Conservation (phyloP, 2,888 invertebrate species). For the Nectonema munidae region DNA sequence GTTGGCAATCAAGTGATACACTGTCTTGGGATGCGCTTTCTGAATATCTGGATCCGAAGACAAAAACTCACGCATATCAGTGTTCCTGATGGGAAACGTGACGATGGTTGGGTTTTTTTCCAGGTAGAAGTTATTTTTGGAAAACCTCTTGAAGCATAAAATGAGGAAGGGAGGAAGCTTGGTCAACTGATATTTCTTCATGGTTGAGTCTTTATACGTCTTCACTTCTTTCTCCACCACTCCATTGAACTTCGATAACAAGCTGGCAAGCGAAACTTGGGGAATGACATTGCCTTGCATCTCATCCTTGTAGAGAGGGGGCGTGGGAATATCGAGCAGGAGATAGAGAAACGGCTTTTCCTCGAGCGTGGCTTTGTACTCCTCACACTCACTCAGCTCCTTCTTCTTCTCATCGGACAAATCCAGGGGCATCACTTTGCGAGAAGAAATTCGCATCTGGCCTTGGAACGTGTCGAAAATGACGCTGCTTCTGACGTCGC, state of each 20-base stretch:
- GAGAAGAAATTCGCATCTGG: constrained; percentile 30
- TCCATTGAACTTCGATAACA: constrained; percentile 82
- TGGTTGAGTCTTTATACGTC: constrained; percentile 86
- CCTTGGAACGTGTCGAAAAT: constrained; percentile 65
- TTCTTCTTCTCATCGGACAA: constrained; percentile 47
- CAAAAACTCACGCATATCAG: constrained; percentile 76
- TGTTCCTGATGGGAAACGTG: constrained; percentile 89
- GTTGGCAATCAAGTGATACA: constrained; percentile 86
- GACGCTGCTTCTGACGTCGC: constrained; percentile 29
- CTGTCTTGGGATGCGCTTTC: constrained; percentile 37
- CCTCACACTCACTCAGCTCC: constrained; percentile 40
- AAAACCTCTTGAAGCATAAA: constrained; percentile 78
- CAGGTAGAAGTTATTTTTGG: constrained; percentile 86
- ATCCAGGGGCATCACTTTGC: constrained; percentile 69
- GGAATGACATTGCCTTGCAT: constrained; percentile 93
- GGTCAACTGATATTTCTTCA: constrained; percentile 80
- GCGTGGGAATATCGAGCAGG: constrained; percentile 82
- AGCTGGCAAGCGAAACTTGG: constrained; percentile 59
- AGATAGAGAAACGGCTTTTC: constrained; percentile 76
- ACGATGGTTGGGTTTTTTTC: constrained; percentile 99
- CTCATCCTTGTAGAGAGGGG: constrained; percentile 83
- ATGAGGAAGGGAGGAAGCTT: constrained; percentile 69
- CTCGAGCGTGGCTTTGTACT: constrained; percentile 38
- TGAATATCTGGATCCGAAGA: constrained; percentile 35
- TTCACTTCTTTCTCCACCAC: constrained; percentile 82